Percentiles rank a stretch among this genome's conserved stretches.
Conservation (phyloP, 2,888 invertebrate species). For the Ormyrus rosae region DNA sequence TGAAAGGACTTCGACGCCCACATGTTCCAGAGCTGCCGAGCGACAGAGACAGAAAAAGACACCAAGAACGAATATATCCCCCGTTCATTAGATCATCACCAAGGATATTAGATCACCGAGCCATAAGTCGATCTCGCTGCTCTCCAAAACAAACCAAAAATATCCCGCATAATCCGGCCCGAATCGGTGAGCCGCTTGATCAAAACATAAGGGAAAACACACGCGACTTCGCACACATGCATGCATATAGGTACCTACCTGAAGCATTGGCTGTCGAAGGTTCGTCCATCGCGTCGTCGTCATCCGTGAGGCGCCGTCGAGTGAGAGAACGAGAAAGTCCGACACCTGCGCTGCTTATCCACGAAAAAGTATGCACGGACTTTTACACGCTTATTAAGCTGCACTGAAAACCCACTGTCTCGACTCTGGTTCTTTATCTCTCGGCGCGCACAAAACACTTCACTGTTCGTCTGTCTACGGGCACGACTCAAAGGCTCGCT, state of each 20-base stretch:
- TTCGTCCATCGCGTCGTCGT: slow-evolving; percentile 51
- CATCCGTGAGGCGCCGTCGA: slow-evolving; percentile 46
- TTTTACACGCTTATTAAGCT: not conserved
- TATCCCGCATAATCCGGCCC: too few relatives aligned
- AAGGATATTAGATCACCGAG: slow-evolving; percentile 2
- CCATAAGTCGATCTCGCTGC: not conserved
- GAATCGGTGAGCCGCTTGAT: too few relatives aligned
- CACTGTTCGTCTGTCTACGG: too few relatives aligned
- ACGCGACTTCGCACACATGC: not conserved
- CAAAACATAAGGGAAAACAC: not conserved
- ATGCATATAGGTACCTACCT: slow-evolving; percentile 26
- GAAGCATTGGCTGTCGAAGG: slow-evolving; percentile 42
- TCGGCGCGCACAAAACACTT: too few relatives aligned
- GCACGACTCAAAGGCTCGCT: too few relatives aligned
- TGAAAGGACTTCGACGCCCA: slow-evolving; percentile 46
- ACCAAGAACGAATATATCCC: not conserved
- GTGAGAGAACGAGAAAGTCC: slow-evolving; percentile 12
- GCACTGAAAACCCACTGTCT: not conserved
- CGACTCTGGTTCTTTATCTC: too few relatives aligned
- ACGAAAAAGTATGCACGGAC: not conserved
- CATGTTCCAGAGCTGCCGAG: slow-evolving; percentile 19
- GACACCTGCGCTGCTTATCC: not conserved
- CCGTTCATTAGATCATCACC: slow-evolving; percentile 21
- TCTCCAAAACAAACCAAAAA: too few relatives aligned
- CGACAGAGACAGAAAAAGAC: not conserved